These are phyloP conservation scores for Plagodis dolabraria DNA, from an alignment of 2,888 invertebrate species.

Conservation along the genomic window DNA sequence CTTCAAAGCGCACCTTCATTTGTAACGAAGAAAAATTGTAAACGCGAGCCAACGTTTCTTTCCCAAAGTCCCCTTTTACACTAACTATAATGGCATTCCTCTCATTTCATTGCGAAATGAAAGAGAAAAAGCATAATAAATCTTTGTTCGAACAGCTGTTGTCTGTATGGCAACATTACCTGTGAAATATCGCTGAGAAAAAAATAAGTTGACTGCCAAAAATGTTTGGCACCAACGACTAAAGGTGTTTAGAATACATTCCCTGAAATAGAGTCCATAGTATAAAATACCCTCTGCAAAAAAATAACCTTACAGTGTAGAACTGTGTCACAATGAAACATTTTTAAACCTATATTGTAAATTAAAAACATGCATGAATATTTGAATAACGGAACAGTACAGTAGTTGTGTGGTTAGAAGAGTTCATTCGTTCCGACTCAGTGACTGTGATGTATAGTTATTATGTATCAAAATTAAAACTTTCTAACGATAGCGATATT, in stretches of 20 bases:
- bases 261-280: conserved; percentile 44
- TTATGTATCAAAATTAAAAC: conserved; percentile 40
- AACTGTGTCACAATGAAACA: conserved; percentile 10
- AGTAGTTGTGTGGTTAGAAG: neutral
- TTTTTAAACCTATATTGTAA: neutral
- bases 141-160: conserved; percentile 52
- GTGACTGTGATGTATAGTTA: conserved; percentile 34
- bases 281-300: conserved; percentile 10
- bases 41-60: conserved; percentile 26
- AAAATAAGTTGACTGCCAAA: conserved; percentile 41
- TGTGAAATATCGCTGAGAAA: conserved; percentile 56
- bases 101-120: conserved; percentile 45
- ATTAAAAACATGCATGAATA: neutral
- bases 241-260: conserved; percentile 55
- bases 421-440: conserved; percentile 21
- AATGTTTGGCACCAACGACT: conserved; percentile 40
- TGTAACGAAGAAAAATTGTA: conserved; percentile 35
- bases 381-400: conserved; percentile 6
- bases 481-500: conserved; percentile 26
- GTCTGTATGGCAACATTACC: conserved; percentile 59
- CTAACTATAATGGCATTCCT: conserved; percentile 50
- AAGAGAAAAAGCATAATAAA: conserved; percentile 41
- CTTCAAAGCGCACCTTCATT: conserved; percentile 32
- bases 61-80: conserved; percentile 24
- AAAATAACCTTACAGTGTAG: neutral